Evolutionary conservation across 2,113 vertebrate species (phyloP).

Genomic region (Podocnemis expansa): DNA sequence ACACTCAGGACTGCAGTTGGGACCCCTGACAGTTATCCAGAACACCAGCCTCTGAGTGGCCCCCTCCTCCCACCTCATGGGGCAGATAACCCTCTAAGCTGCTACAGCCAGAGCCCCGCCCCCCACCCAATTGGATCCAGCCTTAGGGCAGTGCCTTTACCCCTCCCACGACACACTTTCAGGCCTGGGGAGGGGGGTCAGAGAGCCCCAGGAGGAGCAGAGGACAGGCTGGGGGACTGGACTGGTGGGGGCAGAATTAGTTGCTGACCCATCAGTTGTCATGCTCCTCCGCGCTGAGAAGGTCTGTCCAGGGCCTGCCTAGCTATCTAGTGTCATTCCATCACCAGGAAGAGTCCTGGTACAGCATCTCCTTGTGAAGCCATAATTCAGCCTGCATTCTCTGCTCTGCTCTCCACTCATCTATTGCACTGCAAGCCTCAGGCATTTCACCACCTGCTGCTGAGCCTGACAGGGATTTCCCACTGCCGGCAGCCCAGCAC

Average conservation of each 20-base stretch:
- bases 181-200: no score
- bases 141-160: no score
- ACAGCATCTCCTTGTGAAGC: background rate
- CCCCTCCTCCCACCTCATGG: no score
- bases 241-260: no score
- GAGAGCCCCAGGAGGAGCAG: no score
- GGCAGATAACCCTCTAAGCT: no score
- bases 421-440: background rate
- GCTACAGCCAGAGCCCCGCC: no score
- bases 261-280: background rate
- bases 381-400: background rate
- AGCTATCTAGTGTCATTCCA: background rate
- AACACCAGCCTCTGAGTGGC: no score
- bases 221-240: no score
- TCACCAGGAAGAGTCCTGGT: background rate
- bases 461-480: background rate
- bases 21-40: no score
- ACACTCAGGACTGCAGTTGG: background rate
- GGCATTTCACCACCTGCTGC: background rate
- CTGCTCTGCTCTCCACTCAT: background rate
- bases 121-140: no score
- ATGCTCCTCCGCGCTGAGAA: background rate
- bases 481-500: background rate
- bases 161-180: no score
- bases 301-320: background rate